A percentile compares a stretch with the other conserved stretches of the same genome.
Conservation (phyloP, 23 tunicate genomes). For the Oikopleura dioica region DNA sequence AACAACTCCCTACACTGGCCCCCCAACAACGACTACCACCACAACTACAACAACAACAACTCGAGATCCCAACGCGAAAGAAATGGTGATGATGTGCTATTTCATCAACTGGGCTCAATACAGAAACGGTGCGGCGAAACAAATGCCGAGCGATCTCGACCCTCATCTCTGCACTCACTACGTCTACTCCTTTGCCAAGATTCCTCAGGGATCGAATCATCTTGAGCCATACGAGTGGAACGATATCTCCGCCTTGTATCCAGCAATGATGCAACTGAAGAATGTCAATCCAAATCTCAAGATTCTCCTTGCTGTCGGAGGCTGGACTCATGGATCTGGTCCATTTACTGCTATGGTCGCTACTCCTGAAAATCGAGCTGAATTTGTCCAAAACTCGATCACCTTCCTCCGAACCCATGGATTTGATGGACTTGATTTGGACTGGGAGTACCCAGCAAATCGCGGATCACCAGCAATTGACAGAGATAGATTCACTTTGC, state of each 20-base stretch:
- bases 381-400: slow-evolving; percentile 28
- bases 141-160: no score
- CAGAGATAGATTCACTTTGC: background rate
- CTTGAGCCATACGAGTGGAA: background rate
- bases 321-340: background rate
- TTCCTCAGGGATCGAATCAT: background rate
- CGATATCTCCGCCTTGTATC: background rate
- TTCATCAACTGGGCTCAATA: slow-evolving; percentile 11
- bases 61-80: background rate
- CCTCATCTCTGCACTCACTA: no score
- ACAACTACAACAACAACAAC: slow-evolving; percentile 2
- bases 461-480: background rate
- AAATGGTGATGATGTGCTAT: background rate
- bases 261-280: background rate
- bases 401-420: slow-evolving; percentile 27
- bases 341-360: background rate
- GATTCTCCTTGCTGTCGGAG: background rate
- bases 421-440: slow-evolving; percentile 91
- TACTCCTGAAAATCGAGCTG: background rate
- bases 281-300: background rate
- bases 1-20: background rate
- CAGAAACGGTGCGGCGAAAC: background rate
- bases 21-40: background rate
- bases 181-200: no score
- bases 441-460: slow-evolving; percentile 93